Conservation (phyloP, 2,888 invertebrate genomes). For the Ganaspis brasiliensis region DNA sequence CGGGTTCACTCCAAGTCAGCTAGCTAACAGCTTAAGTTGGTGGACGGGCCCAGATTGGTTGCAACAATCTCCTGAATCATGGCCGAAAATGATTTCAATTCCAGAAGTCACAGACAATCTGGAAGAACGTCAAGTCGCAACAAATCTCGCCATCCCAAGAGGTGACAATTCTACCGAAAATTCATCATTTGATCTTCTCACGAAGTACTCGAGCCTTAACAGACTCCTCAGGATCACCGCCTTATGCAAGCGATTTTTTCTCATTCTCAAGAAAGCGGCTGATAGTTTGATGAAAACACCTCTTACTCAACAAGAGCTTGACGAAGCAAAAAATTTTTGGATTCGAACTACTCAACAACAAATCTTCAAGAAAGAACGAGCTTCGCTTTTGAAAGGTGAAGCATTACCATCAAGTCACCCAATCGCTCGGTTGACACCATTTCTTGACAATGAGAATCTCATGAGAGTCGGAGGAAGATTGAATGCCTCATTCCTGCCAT, state of each 20-base stretch:
- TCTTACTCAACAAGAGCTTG: background rate
- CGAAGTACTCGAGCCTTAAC: too few relatives aligned
- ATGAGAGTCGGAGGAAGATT: background rate
- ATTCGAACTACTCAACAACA: too few relatives aligned
- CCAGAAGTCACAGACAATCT: background rate
- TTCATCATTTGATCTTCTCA: background rate
- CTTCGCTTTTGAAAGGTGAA: background rate
- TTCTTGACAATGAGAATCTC: background rate
- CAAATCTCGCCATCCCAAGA: background rate
- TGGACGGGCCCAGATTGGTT: slow-evolving; percentile 1
- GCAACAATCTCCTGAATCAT: background rate
- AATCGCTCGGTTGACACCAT: background rate
- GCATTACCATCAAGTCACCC: background rate
- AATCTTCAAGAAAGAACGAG: background rate
- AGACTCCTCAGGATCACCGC: background rate
- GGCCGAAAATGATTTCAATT: background rate
- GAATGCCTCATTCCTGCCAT: background rate
- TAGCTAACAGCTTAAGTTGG: background rate
- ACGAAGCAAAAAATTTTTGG: background rate
- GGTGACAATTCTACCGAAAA: background rate
- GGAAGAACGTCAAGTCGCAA: background rate
- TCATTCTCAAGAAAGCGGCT: background rate
- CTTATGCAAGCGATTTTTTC: background rate
- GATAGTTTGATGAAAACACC: background rate
- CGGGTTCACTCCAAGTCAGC: background rate